Percentiles rank a stretch among this genome's conserved stretches.
These are phyloP conservation scores for Crotalus horridus DNA, from an alignment of 2,113 vertebrate genomes.

Conservation along the genomic window DNA sequence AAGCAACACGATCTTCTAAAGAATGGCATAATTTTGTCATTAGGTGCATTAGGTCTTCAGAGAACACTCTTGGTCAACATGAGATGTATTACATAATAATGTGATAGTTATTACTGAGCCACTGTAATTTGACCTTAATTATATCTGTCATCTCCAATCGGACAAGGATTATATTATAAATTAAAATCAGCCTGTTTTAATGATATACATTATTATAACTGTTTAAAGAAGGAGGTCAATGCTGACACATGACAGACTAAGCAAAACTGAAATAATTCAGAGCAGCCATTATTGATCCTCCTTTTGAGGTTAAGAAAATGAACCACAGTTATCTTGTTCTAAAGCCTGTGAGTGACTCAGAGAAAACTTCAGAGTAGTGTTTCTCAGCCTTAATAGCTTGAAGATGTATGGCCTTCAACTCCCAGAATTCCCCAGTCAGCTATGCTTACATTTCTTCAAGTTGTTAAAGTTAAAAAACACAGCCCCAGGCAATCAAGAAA, in stretches of 20 bases:
- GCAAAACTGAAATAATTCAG: neutral
- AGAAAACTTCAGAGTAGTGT: neutral
- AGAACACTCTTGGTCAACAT: neutral
- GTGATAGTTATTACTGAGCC: neutral
- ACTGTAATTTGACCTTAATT: neutral
- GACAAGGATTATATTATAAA: neutral
- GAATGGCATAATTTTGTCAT: neutral
- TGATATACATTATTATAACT: neutral
- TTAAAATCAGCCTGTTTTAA: neutral
- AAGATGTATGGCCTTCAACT: neutral
- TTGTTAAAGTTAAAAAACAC: neutral
- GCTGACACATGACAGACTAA: neutral
- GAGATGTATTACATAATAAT: neutral
- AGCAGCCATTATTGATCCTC: neutral
- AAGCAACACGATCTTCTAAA: neutral
- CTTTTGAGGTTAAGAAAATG: conserved; percentile 1
- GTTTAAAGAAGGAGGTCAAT: neutral
- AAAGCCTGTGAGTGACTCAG: neutral
- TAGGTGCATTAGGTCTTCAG: neutral
- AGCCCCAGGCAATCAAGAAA: neutral
- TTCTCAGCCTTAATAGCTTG: neutral
- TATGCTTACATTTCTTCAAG: neutral
- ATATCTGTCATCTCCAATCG: neutral
- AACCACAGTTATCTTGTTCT: neutral
- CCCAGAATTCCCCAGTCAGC: neutral